A percentile compares a stretch with the other conserved stretches of the same genome.
Conservation (phyloP, 2,888 invertebrate species). For the Idaea aversata region DNA sequence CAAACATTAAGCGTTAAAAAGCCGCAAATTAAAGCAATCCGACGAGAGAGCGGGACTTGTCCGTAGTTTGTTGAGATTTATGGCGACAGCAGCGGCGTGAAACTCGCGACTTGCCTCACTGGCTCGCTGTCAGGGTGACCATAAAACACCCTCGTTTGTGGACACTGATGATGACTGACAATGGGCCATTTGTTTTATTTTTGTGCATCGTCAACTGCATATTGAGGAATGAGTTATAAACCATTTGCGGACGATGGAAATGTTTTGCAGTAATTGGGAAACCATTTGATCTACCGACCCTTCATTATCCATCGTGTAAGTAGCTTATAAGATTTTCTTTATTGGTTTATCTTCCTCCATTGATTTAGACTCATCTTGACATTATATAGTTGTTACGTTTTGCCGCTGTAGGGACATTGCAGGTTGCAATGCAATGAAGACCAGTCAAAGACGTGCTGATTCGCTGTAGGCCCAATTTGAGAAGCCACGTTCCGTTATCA, state of each 20-base stretch:
- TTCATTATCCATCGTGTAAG: too few relatives aligned
- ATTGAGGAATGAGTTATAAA: constrained; percentile 11
- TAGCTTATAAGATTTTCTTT: too few relatives aligned
- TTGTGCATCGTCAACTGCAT: constrained; percentile 20
- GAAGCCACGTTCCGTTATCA: too few relatives aligned
- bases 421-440: too few relatives aligned
- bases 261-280: constrained; percentile 13
- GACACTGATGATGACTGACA: constrained; percentile 52
- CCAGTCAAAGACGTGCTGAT: too few relatives aligned
- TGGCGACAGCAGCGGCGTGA: constrained; percentile 39
- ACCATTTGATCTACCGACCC: too few relatives aligned
- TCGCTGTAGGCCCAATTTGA: too few relatives aligned
- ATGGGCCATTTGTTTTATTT: constrained; percentile 43
- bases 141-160: constrained; percentile 49
- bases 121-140: constrained; percentile 36
- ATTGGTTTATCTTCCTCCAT: too few relatives aligned
- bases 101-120: constrained; percentile 14
- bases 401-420: too few relatives aligned
- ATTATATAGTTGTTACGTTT: too few relatives aligned
- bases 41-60: constrained; percentile 32
- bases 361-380: too few relatives aligned
- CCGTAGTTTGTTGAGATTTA: constrained; percentile 48
- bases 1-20: constrained; percentile 30
- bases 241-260: not conserved
- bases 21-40: constrained; percentile 40